These are phyloP conservation scores for Brachionus sp. DNA, from an alignment of 1,140 invertebrate species.

Conservation along the genomic window DNA sequence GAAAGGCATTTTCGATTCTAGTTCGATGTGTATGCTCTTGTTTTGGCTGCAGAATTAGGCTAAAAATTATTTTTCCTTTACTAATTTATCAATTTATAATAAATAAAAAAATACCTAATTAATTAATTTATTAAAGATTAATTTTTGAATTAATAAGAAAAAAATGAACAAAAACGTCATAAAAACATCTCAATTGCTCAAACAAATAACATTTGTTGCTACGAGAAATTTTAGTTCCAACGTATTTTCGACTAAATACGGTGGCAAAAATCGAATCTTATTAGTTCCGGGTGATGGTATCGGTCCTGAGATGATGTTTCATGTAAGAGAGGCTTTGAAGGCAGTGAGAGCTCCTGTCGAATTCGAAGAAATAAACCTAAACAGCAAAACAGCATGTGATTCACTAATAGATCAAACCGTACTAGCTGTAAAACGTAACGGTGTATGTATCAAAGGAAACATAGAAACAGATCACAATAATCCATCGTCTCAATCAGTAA, in stretches of 20 bases:
- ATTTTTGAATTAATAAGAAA: not conserved
- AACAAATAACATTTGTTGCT: not conserved
- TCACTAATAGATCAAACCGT: constrained; percentile 12
- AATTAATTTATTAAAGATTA: too few relatives aligned
- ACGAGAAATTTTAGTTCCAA: not conserved
- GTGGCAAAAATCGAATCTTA: constrained; percentile 30
- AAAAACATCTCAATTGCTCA: not conserved
- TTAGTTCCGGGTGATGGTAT: constrained; percentile 77
- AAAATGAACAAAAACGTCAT: constrained; percentile 18
- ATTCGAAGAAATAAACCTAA: constrained; percentile 59
- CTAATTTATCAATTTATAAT: too few relatives aligned
- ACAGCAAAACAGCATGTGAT: not conserved
- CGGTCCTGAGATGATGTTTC: constrained; percentile 88
- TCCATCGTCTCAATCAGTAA: not conserved
- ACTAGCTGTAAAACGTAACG: constrained; percentile 33
- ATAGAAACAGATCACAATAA: constrained; percentile 45
- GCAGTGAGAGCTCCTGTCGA: constrained; percentile 61
- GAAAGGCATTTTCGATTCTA: not conserved
- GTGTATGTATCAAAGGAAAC: constrained; percentile 43
- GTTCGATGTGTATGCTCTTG: too few relatives aligned
- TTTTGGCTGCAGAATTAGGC: too few relatives aligned
- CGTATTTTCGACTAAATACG: constrained; percentile 39
- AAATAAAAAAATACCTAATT: too few relatives aligned
- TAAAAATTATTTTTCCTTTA: too few relatives aligned
- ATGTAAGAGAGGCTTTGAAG: constrained; percentile 88